Evolutionary conservation across 92 coral and sea anemone species (phyloP).

Genomic region (Paragorgia papillata): DNA sequence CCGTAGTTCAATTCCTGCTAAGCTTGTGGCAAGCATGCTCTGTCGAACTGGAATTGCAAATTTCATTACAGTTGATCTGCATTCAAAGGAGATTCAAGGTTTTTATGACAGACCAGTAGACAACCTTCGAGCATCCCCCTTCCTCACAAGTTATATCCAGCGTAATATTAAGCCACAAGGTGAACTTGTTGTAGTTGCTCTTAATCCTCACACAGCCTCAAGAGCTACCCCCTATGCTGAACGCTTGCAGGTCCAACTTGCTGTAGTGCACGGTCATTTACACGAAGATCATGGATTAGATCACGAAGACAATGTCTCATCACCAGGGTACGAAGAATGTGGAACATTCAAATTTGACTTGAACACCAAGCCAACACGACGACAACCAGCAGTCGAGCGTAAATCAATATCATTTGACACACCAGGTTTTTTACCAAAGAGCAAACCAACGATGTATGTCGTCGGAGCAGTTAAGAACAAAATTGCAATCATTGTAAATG

Average conservation of each 20-base stretch:
- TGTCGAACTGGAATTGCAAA: constrained; percentile 25
- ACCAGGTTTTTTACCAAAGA: constrained; percentile 32
- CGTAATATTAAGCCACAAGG: constrained; percentile 11
- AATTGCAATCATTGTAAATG: constrained; percentile 32
- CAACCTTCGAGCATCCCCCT: constrained; percentile 36
- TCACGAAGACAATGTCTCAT: constrained; percentile 25
- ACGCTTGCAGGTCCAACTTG: constrained; percentile 25
- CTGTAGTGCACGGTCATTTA: constrained; percentile 23
- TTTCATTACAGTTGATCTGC: constrained; percentile 28
- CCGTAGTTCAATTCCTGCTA: constrained; percentile 2
- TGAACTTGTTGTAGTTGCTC: constrained; percentile 25
- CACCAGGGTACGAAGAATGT: constrained; percentile 8
- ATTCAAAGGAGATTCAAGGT: constrained; percentile 37
- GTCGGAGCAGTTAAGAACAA: constrained; percentile 34
- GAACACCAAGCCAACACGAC: neutral
- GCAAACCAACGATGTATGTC: constrained; percentile 30
- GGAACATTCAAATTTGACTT: neutral
- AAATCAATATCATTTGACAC: constrained; percentile 27
- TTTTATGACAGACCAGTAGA: constrained; percentile 34
- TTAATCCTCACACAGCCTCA: constrained; percentile 31
- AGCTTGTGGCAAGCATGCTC: constrained; percentile 6
- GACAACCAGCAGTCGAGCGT: constrained; percentile 20
- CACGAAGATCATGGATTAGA: neutral
- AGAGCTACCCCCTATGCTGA: constrained; percentile 39
- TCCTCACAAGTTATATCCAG: constrained; percentile 10